Conservation (phyloP, 2,113 vertebrate genomes). For the Orthochromis indermauri region DNA sequence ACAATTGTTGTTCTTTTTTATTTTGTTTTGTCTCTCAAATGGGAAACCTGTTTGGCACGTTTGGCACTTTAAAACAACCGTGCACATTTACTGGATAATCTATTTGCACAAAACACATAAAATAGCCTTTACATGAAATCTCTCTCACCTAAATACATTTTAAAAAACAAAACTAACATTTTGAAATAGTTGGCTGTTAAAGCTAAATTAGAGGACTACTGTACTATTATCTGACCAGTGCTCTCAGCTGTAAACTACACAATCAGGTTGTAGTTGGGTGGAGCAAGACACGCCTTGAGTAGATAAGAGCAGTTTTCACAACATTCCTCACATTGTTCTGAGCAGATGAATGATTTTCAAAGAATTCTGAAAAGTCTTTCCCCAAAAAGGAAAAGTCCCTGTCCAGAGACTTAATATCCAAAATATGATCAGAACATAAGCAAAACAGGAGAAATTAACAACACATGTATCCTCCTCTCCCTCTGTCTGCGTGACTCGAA, state of each 20-base stretch:
- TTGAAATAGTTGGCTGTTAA: neutral
- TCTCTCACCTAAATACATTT: neutral
- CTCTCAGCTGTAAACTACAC: neutral
- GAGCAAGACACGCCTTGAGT: neutral
- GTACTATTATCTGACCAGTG: neutral
- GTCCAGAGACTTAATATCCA: neutral
- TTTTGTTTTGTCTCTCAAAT: neutral
- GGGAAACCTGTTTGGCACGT: neutral
- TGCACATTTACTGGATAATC: neutral
- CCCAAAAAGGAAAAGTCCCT: neutral
- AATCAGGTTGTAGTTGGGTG: neutral
- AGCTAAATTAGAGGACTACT: accelerated
- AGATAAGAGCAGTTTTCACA: neutral
- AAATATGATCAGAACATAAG: neutral
- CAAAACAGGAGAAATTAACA: neutral
- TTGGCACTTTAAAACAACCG: neutral
- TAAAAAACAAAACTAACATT: neutral
- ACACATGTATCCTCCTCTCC: neutral
- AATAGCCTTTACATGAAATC: neutral
- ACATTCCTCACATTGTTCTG: neutral
- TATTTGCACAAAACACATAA: neutral
- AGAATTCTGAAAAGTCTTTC: neutral
- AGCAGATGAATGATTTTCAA: neutral
- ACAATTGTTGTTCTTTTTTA: accelerated
- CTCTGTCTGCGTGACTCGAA: neutral